These are phyloP conservation scores for Metallyticus violacea DNA, from an alignment of 2,888 invertebrate species.

Conservation along the genomic window DNA sequence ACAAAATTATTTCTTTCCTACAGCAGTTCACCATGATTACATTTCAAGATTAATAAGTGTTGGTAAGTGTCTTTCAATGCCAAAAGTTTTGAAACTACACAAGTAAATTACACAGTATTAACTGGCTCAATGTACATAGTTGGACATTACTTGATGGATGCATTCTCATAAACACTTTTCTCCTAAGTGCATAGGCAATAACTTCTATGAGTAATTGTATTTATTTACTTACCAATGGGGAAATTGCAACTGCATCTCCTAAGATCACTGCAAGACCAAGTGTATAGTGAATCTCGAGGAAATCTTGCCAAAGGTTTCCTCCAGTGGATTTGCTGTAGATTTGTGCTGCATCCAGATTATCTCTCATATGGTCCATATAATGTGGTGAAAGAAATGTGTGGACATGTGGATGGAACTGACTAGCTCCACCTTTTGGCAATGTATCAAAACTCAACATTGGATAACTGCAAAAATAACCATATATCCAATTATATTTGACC, in stretches of 20 bases:
- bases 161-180: too few species aligned
- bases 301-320: conserved; percentile 44
- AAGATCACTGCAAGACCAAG: conserved; percentile 43
- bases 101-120: too few species aligned
- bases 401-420: conserved; percentile 50
- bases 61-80: too few species aligned
- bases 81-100: too few species aligned
- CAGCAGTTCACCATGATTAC: too few species aligned
- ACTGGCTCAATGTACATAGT: too few species aligned
- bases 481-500: background rate
- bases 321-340: conserved; percentile 39
- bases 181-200: too few species aligned
- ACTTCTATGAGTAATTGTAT: too few species aligned
- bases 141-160: too few species aligned
- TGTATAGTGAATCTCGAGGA: conserved; percentile 42
- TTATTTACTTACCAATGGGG: conserved; percentile 41
- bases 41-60: too few species aligned
- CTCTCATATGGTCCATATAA: conserved; percentile 45
- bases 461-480: conserved; percentile 34
- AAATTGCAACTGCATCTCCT: conserved; percentile 42
- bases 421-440: conserved; percentile 48
- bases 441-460: conserved; percentile 48
- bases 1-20: too few species aligned
- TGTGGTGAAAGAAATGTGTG: conserved; percentile 44
- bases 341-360: conserved; percentile 42